Evolutionary conservation across 2,113 vertebrate species (phyloP), one percentile per base, ranked within the genome.

Genomic region (Raja brachyura): DNA sequence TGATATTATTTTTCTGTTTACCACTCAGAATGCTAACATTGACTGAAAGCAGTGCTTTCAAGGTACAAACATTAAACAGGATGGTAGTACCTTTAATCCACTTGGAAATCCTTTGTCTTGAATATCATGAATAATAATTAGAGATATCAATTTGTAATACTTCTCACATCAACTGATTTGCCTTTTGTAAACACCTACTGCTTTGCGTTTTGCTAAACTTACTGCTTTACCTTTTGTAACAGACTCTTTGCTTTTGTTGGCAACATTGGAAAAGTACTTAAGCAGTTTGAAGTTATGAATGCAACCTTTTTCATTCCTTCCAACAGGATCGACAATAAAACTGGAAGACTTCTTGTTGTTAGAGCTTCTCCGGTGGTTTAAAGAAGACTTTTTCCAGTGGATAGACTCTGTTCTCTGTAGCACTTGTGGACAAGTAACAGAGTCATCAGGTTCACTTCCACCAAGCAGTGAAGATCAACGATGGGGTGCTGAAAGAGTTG

Each of bases 331-430:
- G 74, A 96, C 95, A 94, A 90, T 98, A 93, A 97, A 94, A 93
- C 95, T 97, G 70, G 97, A 98, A 14, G 98, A 99, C 93, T 97
- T 99, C 94, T 94, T 99, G 94, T 93, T 99, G 94, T 94, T 99
- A 94, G 98, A 99, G 94, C 95, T 99, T 93, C 96, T 99, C 86
- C 94, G 96, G 39, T 99, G 99, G 99, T 99, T 99, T 96, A 99
- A 99, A 94, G 95, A 95, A 93, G 96, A 97, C 63, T 99, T 99
- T 97, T 99, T 99, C 95, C 96, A 94, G 10, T 99, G 99, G 99
- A 98, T 99, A 68, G 95, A 99, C 96, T 95, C 75, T 93, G 94
- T 99, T 93, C 95, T 96, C 33, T 99, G 99, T 94, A 96, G 94
- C 93, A 96, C 93, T 25, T 99, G 99, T 94, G 96, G 97, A 93